A percentile compares a stretch with the other conserved stretches of the same genome.
phyloP scores from a whole-genome alignment of 2,797 vertebrate species.

The Oreochromis grahami region DNA sequence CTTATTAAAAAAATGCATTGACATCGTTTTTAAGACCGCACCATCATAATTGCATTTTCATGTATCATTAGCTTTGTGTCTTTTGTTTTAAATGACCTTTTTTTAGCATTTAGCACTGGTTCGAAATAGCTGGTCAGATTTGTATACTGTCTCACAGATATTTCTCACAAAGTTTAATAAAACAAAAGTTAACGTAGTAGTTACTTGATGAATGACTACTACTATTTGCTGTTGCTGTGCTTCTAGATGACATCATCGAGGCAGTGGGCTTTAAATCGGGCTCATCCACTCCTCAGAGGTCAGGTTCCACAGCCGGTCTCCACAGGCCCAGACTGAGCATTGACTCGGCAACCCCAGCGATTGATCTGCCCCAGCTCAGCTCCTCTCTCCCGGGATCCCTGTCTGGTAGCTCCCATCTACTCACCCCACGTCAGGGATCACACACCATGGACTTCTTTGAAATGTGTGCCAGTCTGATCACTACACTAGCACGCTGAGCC shows the following conservation, averaged over 20 bases:
- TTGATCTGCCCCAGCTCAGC: constrained; percentile 80
- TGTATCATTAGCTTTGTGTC: background rate
- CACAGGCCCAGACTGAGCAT: constrained; percentile 90
- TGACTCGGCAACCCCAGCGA: constrained; percentile 77
- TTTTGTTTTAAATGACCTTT: rapidly evolving
- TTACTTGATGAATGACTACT: background rate
- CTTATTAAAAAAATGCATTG: background rate
- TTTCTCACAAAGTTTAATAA: background rate
- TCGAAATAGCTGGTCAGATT: rapidly evolving
- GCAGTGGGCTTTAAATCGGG: constrained; percentile 83
- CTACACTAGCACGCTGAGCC: constrained; percentile 89
- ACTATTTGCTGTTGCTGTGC: background rate
- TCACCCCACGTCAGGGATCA: constrained; percentile 86
- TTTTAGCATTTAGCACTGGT: background rate
- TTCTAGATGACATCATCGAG: constrained; percentile 87
- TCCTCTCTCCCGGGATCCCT: constrained; percentile 87
- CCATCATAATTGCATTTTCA: no score
- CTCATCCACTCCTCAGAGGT: constrained; percentile 92
- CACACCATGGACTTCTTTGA: constrained; percentile 99
- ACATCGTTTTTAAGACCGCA: background rate
- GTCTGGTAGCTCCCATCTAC: constrained; percentile 76
- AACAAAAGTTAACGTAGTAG: background rate
- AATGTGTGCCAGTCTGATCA: constrained; percentile 98
- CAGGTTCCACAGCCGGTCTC: constrained; percentile 86
- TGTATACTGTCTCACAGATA: background rate